Percentiles rank a stretch among this genome's conserved stretches.
phyloP scores from a whole-genome alignment of 2,113 vertebrate genomes.

The Pelecanoides urinatrix region DNA sequence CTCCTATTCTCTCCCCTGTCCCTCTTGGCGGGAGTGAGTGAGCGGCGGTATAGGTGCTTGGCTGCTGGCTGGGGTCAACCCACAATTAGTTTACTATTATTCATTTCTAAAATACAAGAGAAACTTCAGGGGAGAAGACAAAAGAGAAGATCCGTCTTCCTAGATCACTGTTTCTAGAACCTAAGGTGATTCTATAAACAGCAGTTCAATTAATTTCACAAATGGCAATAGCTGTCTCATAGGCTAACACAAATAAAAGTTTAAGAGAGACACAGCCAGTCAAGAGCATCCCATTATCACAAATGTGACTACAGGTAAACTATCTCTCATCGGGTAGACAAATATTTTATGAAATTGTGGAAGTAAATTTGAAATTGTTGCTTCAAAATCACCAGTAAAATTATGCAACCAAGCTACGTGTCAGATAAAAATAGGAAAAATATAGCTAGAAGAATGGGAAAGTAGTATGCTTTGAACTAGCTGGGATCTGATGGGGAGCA shows the following conservation, averaged over 20 bases:
- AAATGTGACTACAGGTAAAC: not conserved
- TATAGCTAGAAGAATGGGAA: not conserved
- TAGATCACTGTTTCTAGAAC: not conserved
- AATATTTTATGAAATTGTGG: not conserved
- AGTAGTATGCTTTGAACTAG: not conserved
- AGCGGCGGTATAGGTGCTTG: not conserved
- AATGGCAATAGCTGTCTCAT: not conserved
- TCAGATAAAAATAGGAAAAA: not conserved
- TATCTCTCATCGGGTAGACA: not conserved
- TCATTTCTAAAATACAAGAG: not conserved
- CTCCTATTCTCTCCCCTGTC: not conserved
- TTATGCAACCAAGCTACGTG: not conserved
- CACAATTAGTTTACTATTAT: not conserved
- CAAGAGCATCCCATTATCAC: not conserved
- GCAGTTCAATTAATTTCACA: not conserved
- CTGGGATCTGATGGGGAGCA: not conserved
- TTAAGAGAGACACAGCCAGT: not conserved
- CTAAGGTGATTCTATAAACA: not conserved
- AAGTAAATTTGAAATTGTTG: not conserved
- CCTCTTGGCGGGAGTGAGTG: accelerated
- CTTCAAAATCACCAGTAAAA: not conserved
- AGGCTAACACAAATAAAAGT: not conserved
- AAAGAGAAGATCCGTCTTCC: not conserved
- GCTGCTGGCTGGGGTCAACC: not conserved
- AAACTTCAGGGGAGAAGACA: not conserved